Conservation (phyloP, 2,888 invertebrate species). For the Eucriotettix oculatus region DNA sequence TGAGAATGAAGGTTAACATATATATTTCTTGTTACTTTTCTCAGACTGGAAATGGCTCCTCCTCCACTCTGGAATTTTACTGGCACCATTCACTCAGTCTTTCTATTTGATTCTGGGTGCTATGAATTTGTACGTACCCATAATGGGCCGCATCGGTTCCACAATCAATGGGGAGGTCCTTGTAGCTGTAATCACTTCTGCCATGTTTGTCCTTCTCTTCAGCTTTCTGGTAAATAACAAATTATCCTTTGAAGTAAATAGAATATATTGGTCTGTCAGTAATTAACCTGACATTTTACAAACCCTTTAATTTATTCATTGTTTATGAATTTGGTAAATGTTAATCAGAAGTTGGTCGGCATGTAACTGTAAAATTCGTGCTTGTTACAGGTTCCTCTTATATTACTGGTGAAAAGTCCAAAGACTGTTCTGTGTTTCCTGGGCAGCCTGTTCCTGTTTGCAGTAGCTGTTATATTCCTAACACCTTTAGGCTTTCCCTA, state of each 20-base stretch:
- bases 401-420: slow-evolving; percentile 28
- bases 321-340: slow-evolving; percentile 1
- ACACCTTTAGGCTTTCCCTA: slow-evolving; percentile 63
- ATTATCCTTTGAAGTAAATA: not conserved
- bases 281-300: not conserved
- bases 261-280: not conserved
- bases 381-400: slow-evolving; percentile 25
- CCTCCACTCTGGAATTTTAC: slow-evolving; percentile 34
- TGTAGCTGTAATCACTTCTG: slow-evolving; percentile 29
- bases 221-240: slow-evolving; percentile 17
- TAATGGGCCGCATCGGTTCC: slow-evolving; percentile 62
- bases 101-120: slow-evolving; percentile 53
- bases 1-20: too few relatives aligned
- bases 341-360: not conserved
- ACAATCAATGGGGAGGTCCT: slow-evolving; percentile 52
- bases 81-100: slow-evolving; percentile 46
- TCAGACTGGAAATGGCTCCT: slow-evolving; percentile 37
- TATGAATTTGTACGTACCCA: slow-evolving; percentile 58
- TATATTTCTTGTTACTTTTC: slow-evolving; percentile 14
- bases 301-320: not conserved
- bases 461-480: slow-evolving; percentile 36
- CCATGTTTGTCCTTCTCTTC: slow-evolving; percentile 30
- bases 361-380: not conserved
- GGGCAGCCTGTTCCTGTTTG: slow-evolving; percentile 33
- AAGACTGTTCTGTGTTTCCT: slow-evolving; percentile 34